Evolutionary conservation across 30 jellyfish, hydroid and myxozoan genomes (phyloP), one percentile per base, ranked within the genome.

Genomic region (Pelagia noctiluca): DNA sequence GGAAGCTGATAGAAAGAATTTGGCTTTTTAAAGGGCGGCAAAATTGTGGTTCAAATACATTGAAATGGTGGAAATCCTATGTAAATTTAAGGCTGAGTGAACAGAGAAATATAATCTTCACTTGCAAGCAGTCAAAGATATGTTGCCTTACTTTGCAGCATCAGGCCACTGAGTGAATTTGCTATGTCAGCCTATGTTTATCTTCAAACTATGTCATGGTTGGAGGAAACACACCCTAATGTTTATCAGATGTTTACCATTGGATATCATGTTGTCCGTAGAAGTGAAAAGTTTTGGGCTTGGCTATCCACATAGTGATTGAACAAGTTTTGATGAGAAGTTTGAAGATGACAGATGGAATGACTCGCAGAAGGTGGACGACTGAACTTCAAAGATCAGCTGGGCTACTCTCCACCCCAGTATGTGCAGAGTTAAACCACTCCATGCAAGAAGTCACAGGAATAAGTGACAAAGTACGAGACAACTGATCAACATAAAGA

Each of bases 371-470:
- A 63, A 34, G 76, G 52, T 48, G 50, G 28, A 63, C 13, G 52
- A 34, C 52, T 63, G 76, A 63, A 3, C 52, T 63, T 28, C 48
- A 28, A 34, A 63, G 52, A 63, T 63, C 48, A 19, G 68, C 22
- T 52, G 16, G 68, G 68, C 68, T 52, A 10, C 68, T 52, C 68
- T 52, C 68, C 5, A 52, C 68, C 25, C 68, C 68, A 52, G 68
- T 29, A 52, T 52, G 68, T 52, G 68, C 68, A 52, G 68, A 52
- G 22, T 10, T 52, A 52, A 52, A 52, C 68, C 68, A 29, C 68
- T 52, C 68, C 68, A 52, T 52, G 68, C 68, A 52, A 52, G 68
- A 52, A n/a, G 68, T 52, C 68, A 52, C 68, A 52, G 68, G 68
- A 52, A 52, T 52, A 52, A n/a, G n/a, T n/a, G n/a, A n/a, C n/a